Conservation (phyloP, 2,113 vertebrate species). For the Spea multiplicata region DNA sequence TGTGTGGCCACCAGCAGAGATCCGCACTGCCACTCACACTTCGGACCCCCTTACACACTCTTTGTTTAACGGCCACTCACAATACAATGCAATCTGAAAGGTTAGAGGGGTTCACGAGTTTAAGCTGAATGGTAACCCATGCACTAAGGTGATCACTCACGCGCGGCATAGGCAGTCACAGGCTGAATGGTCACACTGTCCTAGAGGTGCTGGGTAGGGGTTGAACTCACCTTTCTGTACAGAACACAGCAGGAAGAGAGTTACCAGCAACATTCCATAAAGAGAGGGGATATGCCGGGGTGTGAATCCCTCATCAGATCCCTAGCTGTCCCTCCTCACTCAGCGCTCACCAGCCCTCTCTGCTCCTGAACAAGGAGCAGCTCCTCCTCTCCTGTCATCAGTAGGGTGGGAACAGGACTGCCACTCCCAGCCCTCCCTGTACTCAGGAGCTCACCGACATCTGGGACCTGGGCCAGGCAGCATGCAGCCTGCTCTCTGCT, state of each 20-base stretch:
- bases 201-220: not conserved
- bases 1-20: no score
- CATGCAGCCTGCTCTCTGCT: not conserved
- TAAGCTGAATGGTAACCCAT: not conserved
- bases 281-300: constrained; percentile 86
- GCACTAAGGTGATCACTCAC: not conserved
- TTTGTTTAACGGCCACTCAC: no score
- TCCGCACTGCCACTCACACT: no score
- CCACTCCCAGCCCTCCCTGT: constrained; percentile 57
- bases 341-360: constrained; percentile 60
- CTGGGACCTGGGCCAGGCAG: not conserved
- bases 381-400: constrained; percentile 62
- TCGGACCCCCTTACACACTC: no score
- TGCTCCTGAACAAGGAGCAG: constrained; percentile 61
- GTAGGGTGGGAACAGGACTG: constrained; percentile 60
- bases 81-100: no score
- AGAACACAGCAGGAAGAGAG: constrained; percentile 98
- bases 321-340: constrained; percentile 65
- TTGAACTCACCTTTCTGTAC: constrained; percentile 83
- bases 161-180: not conserved
- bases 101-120: not conserved
- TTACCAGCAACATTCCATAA: constrained; percentile 99
- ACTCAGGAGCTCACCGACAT: constrained; percentile 8
- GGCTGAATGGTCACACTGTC: not conserved
- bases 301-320: constrained; percentile 70